phyloP scores from a whole-genome alignment of 2,113 vertebrate genomes.

The Polypterus senegalus region DNA sequence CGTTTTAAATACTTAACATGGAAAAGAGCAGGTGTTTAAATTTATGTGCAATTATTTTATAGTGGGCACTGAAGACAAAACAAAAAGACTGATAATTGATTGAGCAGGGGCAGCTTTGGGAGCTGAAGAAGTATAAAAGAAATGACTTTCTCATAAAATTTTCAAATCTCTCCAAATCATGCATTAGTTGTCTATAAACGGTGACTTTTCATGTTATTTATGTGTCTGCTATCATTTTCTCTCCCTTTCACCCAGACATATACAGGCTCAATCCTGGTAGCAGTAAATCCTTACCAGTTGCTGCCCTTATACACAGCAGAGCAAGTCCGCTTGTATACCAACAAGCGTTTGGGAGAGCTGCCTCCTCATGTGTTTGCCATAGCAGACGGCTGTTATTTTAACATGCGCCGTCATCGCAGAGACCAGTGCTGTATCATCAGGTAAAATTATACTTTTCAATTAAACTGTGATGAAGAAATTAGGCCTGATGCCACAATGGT shows the following conservation, averaged over 20 bases:
- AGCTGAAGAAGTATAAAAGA: too few relatives aligned
- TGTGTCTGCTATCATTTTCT: not conserved
- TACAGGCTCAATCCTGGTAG: slow-evolving; percentile 89
- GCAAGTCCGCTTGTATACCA: slow-evolving; percentile 71
- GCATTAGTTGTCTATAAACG: too few relatives aligned
- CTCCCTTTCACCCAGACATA: slow-evolving; percentile 61
- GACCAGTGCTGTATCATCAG: slow-evolving; percentile 94
- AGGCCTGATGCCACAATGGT: not conserved
- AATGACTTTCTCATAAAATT: too few relatives aligned
- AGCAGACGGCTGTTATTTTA: slow-evolving; percentile 88
- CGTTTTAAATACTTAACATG: too few relatives aligned
- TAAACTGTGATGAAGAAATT: not conserved
- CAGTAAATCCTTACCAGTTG: slow-evolving; percentile 88
- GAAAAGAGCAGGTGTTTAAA: too few relatives aligned
- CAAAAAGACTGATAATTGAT: too few relatives aligned
- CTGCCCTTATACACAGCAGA: slow-evolving; percentile 81
- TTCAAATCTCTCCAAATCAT: too few relatives aligned
- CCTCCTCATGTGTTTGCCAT: slow-evolving; percentile 88
- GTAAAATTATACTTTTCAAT: slow-evolving; percentile 32
- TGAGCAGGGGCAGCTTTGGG: too few relatives aligned
- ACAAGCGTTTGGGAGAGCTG: slow-evolving; percentile 69
- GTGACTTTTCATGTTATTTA: not conserved
- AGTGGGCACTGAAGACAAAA: too few relatives aligned
- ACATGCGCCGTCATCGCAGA: slow-evolving; percentile 68
- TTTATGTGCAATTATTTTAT: too few relatives aligned